phyloP scores from a whole-genome alignment of 2,888 invertebrate genomes.

The Temnothorax rugatulus region DNA sequence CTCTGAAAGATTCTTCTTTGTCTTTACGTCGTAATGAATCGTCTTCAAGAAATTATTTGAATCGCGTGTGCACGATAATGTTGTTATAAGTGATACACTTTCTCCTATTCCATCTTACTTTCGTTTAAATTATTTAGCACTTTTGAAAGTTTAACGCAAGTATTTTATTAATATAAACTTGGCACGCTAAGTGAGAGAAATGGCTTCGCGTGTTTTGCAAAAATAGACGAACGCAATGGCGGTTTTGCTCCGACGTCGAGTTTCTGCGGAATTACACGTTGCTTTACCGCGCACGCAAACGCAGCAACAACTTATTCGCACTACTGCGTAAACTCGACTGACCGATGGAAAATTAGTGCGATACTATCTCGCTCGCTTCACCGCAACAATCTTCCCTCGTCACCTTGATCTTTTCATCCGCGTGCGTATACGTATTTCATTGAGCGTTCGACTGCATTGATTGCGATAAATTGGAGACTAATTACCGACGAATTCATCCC shows the following conservation, averaged over 20 bases:
- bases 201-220: background rate
- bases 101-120: background rate
- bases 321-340: constrained; percentile 45
- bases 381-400: background rate
- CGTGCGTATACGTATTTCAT: background rate
- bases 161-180: constrained; percentile 28
- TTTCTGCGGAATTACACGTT: background rate
- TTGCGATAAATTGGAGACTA: constrained; percentile 11
- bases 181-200: background rate
- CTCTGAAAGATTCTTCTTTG: background rate
- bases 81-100: background rate
- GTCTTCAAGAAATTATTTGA: background rate
- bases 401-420: constrained; percentile 34
- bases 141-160: constrained; percentile 6
- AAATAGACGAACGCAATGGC: background rate
- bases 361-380: background rate
- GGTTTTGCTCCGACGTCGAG: background rate
- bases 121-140: background rate
- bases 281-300: background rate
- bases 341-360: constrained; percentile 36
- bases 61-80: background rate
- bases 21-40: background rate
- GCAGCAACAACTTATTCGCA: constrained; percentile 20
- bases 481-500: background rate
- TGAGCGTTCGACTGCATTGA: background rate